These are phyloP conservation scores for Pyrrhosoma nymphula DNA, from an alignment of 2,888 invertebrate genomes.

Conservation along the genomic window DNA sequence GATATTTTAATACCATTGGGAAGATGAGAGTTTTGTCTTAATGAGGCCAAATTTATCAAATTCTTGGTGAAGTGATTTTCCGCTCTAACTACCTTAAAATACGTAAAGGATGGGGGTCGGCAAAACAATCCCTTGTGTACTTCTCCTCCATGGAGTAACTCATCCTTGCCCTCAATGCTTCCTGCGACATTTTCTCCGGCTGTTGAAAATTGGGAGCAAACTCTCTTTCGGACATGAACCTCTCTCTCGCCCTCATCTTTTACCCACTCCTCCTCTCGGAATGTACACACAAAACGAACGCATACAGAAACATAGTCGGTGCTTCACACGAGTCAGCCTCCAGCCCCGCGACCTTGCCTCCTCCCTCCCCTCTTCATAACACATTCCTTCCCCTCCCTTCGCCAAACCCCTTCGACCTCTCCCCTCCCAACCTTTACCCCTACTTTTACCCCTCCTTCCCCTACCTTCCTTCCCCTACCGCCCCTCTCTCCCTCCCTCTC, in stretches of 20 bases:
- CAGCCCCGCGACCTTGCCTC: not conserved
- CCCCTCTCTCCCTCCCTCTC: not conserved
- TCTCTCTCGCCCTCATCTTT: not conserved
- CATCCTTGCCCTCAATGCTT: no score
- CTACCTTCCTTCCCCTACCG: not conserved
- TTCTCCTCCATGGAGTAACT: no score
- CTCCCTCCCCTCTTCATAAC: not conserved
- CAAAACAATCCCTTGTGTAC: no score
- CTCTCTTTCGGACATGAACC: not conserved
- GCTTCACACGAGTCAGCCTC: not conserved
- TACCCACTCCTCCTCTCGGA: not conserved
- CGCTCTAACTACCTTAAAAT: no score
- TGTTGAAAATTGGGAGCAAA: not conserved
- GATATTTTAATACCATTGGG: no score
- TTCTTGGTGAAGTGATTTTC: no score
- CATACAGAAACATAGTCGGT: not conserved
- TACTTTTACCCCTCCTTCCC: not conserved
- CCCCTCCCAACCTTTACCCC: not conserved
- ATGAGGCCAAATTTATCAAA: no score
- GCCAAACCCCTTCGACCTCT: not conserved
- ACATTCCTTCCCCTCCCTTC: not conserved
- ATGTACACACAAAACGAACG: not conserved
- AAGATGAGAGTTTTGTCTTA: no score
- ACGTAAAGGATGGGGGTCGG: no score
- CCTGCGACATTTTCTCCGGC: not conserved